Base-by-base conservation (phyloP, 2,888 invertebrate species). In the Papilio elwesi region DNA sequence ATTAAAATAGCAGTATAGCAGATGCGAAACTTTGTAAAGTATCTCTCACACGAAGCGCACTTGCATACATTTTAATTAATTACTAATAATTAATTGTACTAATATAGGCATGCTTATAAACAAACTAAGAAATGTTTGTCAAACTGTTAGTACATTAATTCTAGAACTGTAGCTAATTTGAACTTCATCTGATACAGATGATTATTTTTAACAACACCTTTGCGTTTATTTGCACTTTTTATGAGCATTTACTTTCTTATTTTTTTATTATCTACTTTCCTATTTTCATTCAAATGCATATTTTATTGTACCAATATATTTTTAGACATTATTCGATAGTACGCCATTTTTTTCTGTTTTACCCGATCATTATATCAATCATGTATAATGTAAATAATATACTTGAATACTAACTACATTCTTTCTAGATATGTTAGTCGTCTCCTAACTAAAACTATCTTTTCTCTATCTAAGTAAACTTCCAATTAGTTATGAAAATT, bases 151-250 rank as follows among this genome's bases (percentile, higher is more conserved):
- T 92, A 88, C 78, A 81, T 84, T 87, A 87, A 86, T 85, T 85
- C 85, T 88, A 90, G 79, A 85, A 83, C 83, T 85, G 82, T 85
- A 85, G 81, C 86, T 91, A 91, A 79, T 90, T 91, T 91, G 90
- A 90, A 92, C 89, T 85, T 87, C 93, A 92, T 92, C 93, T 93
- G 93, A 93, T 93, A 90, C 93, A 93, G 93, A 93, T 87, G 92
- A 88, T 85, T 74, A 80, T 26, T 83, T 86, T 88, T 86, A 85
- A 82, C 85, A 88, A 88, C 84, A 85, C 85, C 84, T 85, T 79
- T 83, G 64, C 77, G 67, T 82, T 84, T 83, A 82, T 90, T 91
- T 90, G 90, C 89, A 92, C 90, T 87, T 82, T 84, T 84, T 78
- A 79, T 91, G 91, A 92, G 90, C 91, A 91, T 90, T 82, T 36